phyloP scores from a whole-genome alignment of 2,888 invertebrate genomes.

The Hydrotaea cyrtoneurina region DNA sequence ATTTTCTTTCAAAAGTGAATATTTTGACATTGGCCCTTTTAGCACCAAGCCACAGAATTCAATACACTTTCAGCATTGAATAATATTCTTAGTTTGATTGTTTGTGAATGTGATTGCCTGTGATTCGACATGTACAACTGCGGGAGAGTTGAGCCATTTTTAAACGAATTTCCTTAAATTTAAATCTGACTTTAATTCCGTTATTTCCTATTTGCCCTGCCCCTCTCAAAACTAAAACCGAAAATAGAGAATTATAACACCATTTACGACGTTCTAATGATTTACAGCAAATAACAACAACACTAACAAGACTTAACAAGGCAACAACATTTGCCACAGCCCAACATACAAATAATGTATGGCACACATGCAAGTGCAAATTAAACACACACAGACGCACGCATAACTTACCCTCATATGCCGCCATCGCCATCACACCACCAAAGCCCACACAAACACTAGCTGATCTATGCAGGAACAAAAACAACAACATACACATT shows the following conservation, averaged over 20 bases:
- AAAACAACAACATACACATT: not conserved
- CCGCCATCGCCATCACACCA: no score
- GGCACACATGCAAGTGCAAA: slow-evolving; percentile 61
- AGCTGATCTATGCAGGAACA: not conserved
- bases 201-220: not conserved
- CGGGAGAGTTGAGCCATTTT: no score
- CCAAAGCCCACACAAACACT: not conserved
- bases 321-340: slow-evolving; percentile 55
- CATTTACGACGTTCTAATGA: slow-evolving; percentile 61
- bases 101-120: no score
- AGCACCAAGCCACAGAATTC: no score
- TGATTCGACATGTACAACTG: not conserved
- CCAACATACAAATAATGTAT: slow-evolving; percentile 60
- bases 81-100: no score
- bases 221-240: slow-evolving; percentile 6
- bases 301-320: slow-evolving; percentile 60
- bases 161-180: not conserved
- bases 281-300: slow-evolving; percentile 62
- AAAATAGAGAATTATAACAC: slow-evolving; percentile 62
- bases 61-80: no score
- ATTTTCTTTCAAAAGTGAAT: no score
- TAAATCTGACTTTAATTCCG: not conserved
- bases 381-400: slow-evolving; percentile 36
- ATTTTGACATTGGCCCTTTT: no score
- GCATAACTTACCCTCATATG: not conserved